These are phyloP conservation scores for Gila orcuttii DNA, from an alignment of 2,113 vertebrate species.

Conservation along the genomic window DNA sequence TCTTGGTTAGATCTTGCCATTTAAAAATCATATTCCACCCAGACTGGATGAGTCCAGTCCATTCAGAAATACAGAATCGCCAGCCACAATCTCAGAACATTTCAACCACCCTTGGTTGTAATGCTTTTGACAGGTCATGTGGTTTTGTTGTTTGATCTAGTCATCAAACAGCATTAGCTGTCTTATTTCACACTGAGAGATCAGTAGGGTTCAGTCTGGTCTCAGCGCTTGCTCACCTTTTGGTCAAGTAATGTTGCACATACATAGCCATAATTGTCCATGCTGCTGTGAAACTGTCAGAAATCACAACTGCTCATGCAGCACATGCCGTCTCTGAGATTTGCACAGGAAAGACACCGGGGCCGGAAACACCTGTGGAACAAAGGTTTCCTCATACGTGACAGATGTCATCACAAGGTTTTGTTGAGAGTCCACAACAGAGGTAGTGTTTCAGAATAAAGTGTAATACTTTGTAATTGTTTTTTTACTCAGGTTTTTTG, in stretches of 20 bases:
- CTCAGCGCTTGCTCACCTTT: background rate
- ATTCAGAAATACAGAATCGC: background rate
- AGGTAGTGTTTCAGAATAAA: background rate
- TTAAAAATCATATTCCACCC: too few relatives aligned
- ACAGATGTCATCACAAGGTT: background rate
- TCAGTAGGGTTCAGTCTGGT: background rate
- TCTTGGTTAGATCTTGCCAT: too few relatives aligned
- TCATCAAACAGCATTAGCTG: background rate
- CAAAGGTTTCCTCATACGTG: background rate
- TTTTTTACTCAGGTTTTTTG: constrained; percentile 83
- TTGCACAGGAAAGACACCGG: constrained; percentile 7
- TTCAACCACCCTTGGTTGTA: background rate
- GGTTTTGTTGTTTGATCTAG: background rate
- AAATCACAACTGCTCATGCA: background rate
- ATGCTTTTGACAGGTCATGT: background rate
- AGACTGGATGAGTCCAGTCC: background rate
- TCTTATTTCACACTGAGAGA: background rate
- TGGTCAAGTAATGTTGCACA: background rate
- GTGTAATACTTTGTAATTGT: background rate
- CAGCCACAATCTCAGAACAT: background rate
- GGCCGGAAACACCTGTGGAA: constrained; percentile 24
- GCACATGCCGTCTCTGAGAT: background rate
- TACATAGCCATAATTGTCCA: background rate
- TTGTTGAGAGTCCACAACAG: background rate
- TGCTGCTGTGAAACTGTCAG: background rate